Base-by-base conservation (phyloP, 2,797 vertebrate genomes). In the Uromys caudimaculatus region DNA sequence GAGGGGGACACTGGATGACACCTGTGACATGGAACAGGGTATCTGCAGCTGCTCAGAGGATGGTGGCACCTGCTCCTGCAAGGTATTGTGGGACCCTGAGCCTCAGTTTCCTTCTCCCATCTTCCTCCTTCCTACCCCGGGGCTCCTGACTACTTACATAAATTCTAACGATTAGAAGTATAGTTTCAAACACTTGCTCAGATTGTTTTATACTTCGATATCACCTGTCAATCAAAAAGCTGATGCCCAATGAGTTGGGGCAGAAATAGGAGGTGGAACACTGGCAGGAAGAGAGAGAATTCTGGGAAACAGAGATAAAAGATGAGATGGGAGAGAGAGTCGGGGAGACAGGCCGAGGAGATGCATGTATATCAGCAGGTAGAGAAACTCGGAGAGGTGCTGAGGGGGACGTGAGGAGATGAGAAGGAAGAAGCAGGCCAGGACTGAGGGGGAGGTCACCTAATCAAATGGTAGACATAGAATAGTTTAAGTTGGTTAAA, bases 61-160 rank as follows among this genome's bases (percentile, higher is more conserved):
- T 2, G 98, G 98, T 0, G 99, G 99, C 0, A 16, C 94, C 95
- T 99, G 99, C 97, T 97, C 98, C 62, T 99, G 99, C 99, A 99
- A 99, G 99, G 99, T 99, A 98, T 21, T 4, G 17, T 73, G 17
- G 69, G 1, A 0, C 1, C 13, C 10, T 0, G 0, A 27, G 2
- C 5, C 12, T 29, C 44, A 1, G 9, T 17, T 38, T 27, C 5
- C 32, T 50, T 16, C 52, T 54, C 47, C 41, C 23, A 16, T 35
- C n/a, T 1, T 38, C 13, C 0, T 41, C 67, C 6, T 60, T 7
- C 1, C 17, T 14, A 50, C 87, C 64, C 41, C 4, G 0, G 4
- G 77, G 54, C 29, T 79, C 56, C 16, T n/a, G 17, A 32, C 56
- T 11, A 3, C 56, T 58, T 41, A 12, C 62, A 11, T 75, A 35